These are phyloP conservation scores for Chamaea fasciata DNA, from an alignment of 2,113 vertebrate genomes.

Conservation along the genomic window DNA sequence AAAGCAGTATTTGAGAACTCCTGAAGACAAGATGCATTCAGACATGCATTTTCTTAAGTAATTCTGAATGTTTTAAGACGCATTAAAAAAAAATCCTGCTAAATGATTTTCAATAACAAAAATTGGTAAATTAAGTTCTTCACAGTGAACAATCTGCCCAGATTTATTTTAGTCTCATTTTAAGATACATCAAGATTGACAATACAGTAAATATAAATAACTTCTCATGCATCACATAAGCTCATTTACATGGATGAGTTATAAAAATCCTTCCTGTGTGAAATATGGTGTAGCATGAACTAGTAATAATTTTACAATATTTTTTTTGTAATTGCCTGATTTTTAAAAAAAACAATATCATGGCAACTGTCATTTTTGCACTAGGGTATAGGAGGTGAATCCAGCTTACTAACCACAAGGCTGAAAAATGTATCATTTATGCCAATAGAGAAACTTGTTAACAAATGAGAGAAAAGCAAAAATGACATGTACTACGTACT, in stretches of 20 bases:
- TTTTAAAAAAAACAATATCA: not conserved
- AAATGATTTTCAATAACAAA: not conserved
- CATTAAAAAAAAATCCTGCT: not conserved
- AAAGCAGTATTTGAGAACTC: not conserved
- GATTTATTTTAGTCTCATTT: not conserved
- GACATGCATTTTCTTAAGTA: not conserved
- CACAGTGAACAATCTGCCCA: not conserved
- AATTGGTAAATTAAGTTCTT: not conserved
- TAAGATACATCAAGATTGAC: not conserved
- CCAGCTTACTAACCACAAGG: not conserved
- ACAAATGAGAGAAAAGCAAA: not conserved
- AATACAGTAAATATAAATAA: not conserved
- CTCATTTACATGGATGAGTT: not conserved
- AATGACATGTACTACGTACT: not conserved
- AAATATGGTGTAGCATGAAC: not conserved
- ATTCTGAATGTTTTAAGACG: not conserved
- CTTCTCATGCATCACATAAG: not conserved
- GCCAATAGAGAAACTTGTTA: not conserved
- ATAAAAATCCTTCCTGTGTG: not conserved
- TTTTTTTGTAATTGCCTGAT: not conserved
- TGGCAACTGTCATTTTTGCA: not conserved
- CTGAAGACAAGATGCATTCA: not conserved
- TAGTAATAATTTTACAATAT: not conserved
- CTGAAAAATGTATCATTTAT: not conserved
- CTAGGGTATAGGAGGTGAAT: not conserved